phyloP scores from a whole-genome alignment of 2,113 vertebrate genomes.

The Myotis davidii region DNA sequence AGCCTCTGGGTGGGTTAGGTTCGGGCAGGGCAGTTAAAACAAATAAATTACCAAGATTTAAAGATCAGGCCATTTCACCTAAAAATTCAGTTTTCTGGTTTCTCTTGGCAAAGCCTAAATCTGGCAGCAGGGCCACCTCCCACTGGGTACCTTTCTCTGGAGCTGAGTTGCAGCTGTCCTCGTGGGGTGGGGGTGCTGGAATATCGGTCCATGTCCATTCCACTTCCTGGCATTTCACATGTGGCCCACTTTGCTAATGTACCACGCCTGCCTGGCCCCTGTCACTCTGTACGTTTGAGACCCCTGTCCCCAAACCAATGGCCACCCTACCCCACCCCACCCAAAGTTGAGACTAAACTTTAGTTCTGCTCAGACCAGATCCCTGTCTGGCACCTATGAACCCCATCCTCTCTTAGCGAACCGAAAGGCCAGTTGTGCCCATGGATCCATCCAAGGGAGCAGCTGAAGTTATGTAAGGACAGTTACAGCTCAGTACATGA shows the following conservation, averaged over 20 bases:
- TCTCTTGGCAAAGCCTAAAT: neutral
- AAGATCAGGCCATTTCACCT: neutral
- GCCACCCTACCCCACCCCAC: neutral
- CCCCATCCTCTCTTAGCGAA: neutral
- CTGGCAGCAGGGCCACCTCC: accelerated
- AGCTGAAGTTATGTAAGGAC: neutral
- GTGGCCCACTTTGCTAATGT: neutral
- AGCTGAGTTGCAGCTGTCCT: too few relatives aligned
- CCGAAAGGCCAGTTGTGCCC: neutral
- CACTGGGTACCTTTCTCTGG: neutral
- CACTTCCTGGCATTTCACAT: accelerated
- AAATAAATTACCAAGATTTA: neutral
- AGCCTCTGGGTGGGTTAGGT: neutral
- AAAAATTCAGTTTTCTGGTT: neutral
- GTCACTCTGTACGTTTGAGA: neutral
- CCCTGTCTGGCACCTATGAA: accelerated
- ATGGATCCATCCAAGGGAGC: neutral
- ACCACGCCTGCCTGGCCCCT: neutral
- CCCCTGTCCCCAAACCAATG: neutral
- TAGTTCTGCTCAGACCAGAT: neutral
- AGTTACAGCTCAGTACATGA: neutral
- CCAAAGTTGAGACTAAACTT: neutral
- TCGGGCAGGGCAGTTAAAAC: neutral
- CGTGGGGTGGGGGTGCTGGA: neutral
- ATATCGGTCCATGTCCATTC: accelerated